phyloP scores from a whole-genome alignment of 2,888 invertebrate species.

The Strigamia transsilvanica region DNA sequence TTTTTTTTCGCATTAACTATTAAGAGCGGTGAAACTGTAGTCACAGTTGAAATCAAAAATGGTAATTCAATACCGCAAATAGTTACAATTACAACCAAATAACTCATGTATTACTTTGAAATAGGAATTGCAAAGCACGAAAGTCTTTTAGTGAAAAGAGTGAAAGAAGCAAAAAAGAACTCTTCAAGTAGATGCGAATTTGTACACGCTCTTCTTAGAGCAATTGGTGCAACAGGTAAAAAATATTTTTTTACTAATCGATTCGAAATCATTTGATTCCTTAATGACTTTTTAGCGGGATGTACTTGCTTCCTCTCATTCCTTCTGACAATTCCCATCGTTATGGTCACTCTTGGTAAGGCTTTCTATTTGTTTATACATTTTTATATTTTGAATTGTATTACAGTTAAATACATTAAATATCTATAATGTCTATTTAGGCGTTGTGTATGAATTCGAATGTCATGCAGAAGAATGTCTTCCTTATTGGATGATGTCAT shows the following conservation, averaged over 20 bases:
- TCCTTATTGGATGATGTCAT: conserved; percentile 26
- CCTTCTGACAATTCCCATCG: conserved; percentile 3
- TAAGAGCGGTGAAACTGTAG: conserved; percentile 11
- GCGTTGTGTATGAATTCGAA: conserved; percentile 14
- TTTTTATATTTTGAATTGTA: background rate
- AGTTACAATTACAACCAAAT: background rate
- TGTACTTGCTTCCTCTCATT: background rate
- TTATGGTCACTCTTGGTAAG: conserved; percentile 13
- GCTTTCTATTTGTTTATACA: background rate
- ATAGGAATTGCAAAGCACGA: conserved; percentile 17
- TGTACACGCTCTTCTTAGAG: background rate
- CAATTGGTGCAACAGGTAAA: conserved; percentile 9
- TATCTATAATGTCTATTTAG: background rate
- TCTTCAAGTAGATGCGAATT: background rate
- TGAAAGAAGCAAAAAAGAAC: conserved; percentile 26
- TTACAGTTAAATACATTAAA: background rate
- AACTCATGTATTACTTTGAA: background rate
- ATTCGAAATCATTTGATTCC: background rate
- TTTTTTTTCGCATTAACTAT: background rate
- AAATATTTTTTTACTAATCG: background rate
- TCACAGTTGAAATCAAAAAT: background rate
- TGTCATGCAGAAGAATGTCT: conserved; percentile 35
- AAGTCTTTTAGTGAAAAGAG: conserved; percentile 30
- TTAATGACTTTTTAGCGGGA: background rate
- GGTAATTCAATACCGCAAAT: background rate